phyloP scores from a whole-genome alignment of 2,113 vertebrate species.

The Felis catus region F.catus_Fca126_mat1.0 CM031417.1:34493501-34494000 shows the following conservation, averaged over 20 bases:
- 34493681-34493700: neutral
- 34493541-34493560: neutral
- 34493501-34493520: neutral
- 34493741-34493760: neutral
- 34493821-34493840: neutral
- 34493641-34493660: neutral
- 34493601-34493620: neutral
- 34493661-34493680: neutral
- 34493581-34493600: neutral
- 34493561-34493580: neutral
- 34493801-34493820: neutral
- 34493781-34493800: neutral
- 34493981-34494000: neutral
- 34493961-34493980: neutral
- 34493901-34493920: too few relatives aligned
- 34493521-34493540: neutral
- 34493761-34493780: neutral
- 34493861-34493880: neutral
- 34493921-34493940: neutral
- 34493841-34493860: neutral
- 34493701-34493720: neutral
- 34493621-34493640: neutral
- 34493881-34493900: neutral
- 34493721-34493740: neutral
- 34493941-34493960: neutral